phyloP scores from a whole-genome alignment of 35 echinoderm and acorn worm species.

The Stichopus chloronotus region DNA sequence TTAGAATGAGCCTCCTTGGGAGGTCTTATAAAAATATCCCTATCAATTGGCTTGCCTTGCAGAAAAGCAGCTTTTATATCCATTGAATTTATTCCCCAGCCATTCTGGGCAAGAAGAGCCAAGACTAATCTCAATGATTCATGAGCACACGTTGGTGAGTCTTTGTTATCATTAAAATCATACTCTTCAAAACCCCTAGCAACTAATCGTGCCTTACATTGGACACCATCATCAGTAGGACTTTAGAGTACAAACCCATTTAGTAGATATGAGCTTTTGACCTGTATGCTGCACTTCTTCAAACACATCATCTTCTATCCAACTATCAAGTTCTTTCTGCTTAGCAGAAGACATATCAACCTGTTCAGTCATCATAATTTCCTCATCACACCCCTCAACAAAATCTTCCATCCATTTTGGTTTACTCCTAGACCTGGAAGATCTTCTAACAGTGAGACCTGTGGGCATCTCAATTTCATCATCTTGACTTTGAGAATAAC shows the following conservation, averaged over 20 bases:
- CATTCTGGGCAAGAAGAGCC: not conserved
- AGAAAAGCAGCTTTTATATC: slow-evolving; percentile 55
- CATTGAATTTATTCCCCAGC: slow-evolving; percentile 12
- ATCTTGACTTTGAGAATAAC: not conserved
- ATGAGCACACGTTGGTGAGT: slow-evolving; percentile 30
- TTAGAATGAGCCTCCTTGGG: not conserved
- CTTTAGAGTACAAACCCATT: slow-evolving; percentile 35
- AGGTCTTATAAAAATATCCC: slow-evolving; percentile 15
- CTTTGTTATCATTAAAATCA: not conserved
- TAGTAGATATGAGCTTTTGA: slow-evolving; percentile 25
- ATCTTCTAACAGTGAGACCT: slow-evolving; percentile 5
- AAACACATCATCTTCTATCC: slow-evolving; percentile 36
- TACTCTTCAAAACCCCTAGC: slow-evolving; percentile 26
- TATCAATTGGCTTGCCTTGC: slow-evolving; percentile 29
- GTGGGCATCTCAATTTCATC: slow-evolving; percentile 3
- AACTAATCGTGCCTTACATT: slow-evolving; percentile 33
- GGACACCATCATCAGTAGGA: not conserved
- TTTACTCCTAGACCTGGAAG: slow-evolving; percentile 4
- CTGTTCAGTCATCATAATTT: slow-evolving; percentile 39
- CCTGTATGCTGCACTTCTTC: slow-evolving; percentile 40
- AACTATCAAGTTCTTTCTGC: slow-evolving; percentile 25
- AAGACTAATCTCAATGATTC: slow-evolving; percentile 33
- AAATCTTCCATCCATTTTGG: slow-evolving; percentile 52
- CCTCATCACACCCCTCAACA: slow-evolving; percentile 34
- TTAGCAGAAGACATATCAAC: slow-evolving; percentile 39